Percentiles rank a stretch among this genome's conserved stretches.
These are phyloP conservation scores for Cavia porcellus DNA, from an alignment of 2,113 vertebrate genomes.

Conservation along the genomic window DNA sequence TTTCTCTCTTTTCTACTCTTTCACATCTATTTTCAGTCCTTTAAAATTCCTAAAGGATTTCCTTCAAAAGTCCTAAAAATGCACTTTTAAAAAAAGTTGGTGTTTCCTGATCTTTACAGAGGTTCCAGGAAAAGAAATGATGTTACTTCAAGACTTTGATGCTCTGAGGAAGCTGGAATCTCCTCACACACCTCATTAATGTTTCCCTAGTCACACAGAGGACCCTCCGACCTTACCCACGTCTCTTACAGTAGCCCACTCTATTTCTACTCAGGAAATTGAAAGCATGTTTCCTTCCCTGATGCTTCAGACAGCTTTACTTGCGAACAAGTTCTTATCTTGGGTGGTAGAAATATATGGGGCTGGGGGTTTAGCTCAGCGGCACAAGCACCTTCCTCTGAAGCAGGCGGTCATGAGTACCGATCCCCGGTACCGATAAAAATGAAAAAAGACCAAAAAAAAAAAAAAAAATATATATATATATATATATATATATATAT, in stretches of 20 bases:
- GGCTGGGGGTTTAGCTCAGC: no score
- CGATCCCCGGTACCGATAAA: no score
- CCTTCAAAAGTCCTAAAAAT: conserved; percentile 52
- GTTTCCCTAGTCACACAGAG: not conserved
- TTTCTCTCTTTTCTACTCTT: not conserved
- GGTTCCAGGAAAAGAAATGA: conserved; percentile 71
- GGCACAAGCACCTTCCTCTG: no score
- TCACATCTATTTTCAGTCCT: conserved; percentile 56
- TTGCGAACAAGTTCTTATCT: conserved; percentile 67
- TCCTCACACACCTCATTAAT: conserved; percentile 16
- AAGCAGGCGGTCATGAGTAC: no score
- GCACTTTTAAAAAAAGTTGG: conserved; percentile 46
- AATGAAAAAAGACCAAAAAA: no score
- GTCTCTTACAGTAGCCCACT: not conserved
- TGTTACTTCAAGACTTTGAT: conserved; percentile 64
- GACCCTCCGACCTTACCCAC: not conserved
- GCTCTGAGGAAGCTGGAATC: conserved; percentile 66
- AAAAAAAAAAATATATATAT: no score
- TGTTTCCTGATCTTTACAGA: conserved; percentile 70
- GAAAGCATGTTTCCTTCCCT: not conserved
- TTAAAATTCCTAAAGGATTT: conserved; percentile 63
- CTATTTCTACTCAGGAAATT: conserved; percentile 22
- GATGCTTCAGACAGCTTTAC: not conserved
- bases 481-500: no score
- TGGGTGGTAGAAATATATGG: not conserved